A percentile compares a stretch with the other conserved stretches of the same genome.
Evolutionary conservation across 2,888 invertebrate species (phyloP).

Genomic region (Molorchus minor): DNA sequence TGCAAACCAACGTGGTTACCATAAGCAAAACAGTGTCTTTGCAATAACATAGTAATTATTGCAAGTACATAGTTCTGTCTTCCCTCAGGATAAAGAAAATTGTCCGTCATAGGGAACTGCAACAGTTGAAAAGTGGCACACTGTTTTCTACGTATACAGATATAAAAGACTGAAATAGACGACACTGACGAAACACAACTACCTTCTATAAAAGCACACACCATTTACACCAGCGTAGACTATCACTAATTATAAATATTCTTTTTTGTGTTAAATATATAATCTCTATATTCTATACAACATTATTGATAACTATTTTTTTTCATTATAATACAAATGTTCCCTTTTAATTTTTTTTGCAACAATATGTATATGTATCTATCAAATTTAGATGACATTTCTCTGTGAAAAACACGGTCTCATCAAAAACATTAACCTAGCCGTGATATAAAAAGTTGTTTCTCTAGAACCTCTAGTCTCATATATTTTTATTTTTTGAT

Average conservation of each 20-base stretch:
- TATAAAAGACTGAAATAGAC: conserved; percentile 44
- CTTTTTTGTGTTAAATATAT: conserved; percentile 59
- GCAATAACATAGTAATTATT: no score
- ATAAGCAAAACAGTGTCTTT: no score
- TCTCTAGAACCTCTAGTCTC: conserved; percentile 30
- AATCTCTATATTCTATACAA: conserved; percentile 61
- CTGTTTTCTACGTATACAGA: conserved; percentile 10
- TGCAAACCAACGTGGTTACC: neutral
- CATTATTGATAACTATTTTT: conserved; percentile 59
- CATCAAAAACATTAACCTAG: conserved; percentile 27
- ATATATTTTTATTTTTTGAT: conserved; percentile 33
- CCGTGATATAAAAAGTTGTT: conserved; percentile 31
- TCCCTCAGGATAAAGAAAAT: no score
- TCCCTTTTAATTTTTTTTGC: conserved; percentile 58
- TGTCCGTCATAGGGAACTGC: no score
- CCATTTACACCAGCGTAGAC: conserved; percentile 62
- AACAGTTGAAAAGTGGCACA: conserved; percentile 11
- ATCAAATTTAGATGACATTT: conserved; percentile 54
- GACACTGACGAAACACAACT: conserved; percentile 55
- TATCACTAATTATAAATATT: conserved; percentile 61
- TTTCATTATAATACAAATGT: conserved; percentile 62
- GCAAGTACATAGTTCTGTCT: no score
- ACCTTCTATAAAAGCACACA: conserved; percentile 62
- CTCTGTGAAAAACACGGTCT: conserved; percentile 44
- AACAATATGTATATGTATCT: conserved; percentile 62